Evolutionary conservation across 2,888 invertebrate genomes (phyloP), one percentile per base, ranked within the genome.

Genomic region (Napeogenes sylphis): DNA sequence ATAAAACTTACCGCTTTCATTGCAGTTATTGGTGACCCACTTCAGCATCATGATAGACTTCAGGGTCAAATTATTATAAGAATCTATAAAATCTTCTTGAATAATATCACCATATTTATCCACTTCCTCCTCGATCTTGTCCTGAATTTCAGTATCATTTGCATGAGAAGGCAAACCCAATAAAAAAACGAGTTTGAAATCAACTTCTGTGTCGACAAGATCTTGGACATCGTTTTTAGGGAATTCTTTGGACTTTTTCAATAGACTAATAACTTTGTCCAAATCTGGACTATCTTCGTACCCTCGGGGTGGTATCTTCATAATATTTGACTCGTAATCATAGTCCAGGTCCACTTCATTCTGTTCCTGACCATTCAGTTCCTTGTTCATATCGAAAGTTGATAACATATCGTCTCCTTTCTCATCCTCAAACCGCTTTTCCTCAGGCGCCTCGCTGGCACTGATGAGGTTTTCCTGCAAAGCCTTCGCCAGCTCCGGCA

Each of bases 31-130:
- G 5, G 92, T 93, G 32, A 95, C 93, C 94, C 96, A 95, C 78
- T 97, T 97, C 63, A 97, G 80, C 91, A 97, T 93, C 93, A 96
- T 94, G 12, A 96, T 93, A 55, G 96, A 95, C 79, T 97, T 97
- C 35, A 97, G 77, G 0, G 97, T 97, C 69, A 97, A 90, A 91
- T 97, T 97, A 80, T 96, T 95, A 78, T 97, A 97, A 0, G 95
- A 94, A 80, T 97, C 97, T 47, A 94, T 81, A 78, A 97, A 97
- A 54, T 93, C 93, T 78, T 96, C 96, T 82, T 97, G 96, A 59
- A 97, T 94, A 12, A 97, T 92, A 80, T 97, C 97, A 30, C 94
- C 93, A 75, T 93, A 94, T 59, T 87, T 89, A 2, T 92, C 87
- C 32, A 92, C 93, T 79, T 97, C 96, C 53, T 92, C 92, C 55